Percentiles rank a stretch among this genome's conserved stretches.
These are phyloP conservation scores for Pantherophis alleghaniensis DNA, from an alignment of 2,797 vertebrate species.

Conservation along the genomic window DNA sequence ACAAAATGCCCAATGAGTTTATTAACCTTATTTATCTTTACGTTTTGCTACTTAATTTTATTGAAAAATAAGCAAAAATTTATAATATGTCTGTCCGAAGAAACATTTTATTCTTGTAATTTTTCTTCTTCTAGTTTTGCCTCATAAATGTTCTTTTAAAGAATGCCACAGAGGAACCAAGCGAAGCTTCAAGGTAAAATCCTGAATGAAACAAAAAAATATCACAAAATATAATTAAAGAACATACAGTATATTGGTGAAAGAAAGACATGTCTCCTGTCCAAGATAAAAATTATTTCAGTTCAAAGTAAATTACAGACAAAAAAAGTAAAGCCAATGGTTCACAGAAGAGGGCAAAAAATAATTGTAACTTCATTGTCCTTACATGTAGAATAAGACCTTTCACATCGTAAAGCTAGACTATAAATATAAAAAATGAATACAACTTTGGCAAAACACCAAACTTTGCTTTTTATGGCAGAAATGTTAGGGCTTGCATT, in stretches of 20 bases:
- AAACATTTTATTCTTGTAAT: slow-evolving; percentile 50
- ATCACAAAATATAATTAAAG: slow-evolving; percentile 26
- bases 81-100: neutral
- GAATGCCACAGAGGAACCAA: slow-evolving; percentile 89
- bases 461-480: neutral
- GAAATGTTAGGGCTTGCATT: neutral
- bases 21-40: neutral
- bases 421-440: neutral
- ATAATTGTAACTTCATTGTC: neutral
- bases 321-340: neutral
- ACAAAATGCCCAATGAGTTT: neutral
- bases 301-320: neutral
- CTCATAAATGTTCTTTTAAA: slow-evolving; percentile 89
- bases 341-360: neutral
- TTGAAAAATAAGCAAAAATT: neutral
- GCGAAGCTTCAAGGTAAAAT: slow-evolving; percentile 90
- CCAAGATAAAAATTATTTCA: neutral
- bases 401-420: neutral
- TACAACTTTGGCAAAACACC: neutral
- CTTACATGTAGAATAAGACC: neutral
- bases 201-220: slow-evolving; percentile 39
- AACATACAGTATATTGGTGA: slow-evolving; percentile 1
- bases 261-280: neutral
- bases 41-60: neutral
- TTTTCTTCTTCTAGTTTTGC: slow-evolving; percentile 80